Percentiles rank a stretch among this genome's conserved stretches.
These are phyloP conservation scores for Lathamus discolor DNA, from an alignment of 2,113 vertebrate species.

Conservation along the genomic window DNA sequence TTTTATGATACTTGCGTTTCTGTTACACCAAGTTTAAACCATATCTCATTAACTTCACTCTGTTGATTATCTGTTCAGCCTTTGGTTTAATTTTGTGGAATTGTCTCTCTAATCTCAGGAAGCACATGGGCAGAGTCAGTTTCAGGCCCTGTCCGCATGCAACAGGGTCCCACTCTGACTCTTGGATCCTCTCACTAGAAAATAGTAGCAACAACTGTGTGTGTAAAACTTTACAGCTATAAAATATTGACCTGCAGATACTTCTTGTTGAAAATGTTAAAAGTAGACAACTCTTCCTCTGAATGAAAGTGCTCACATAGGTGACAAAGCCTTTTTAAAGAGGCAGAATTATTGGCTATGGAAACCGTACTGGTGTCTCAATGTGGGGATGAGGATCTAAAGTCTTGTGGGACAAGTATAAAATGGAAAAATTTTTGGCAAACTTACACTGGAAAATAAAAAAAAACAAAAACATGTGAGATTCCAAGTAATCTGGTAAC, in stretches of 20 bases:
- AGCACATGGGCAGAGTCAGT: neutral
- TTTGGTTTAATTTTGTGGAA: neutral
- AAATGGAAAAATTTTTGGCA: neutral
- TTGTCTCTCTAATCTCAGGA: neutral
- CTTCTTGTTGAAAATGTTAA: neutral
- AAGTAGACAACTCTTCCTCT: neutral
- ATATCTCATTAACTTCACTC: neutral
- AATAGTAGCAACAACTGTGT: neutral
- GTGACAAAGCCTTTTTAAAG: neutral
- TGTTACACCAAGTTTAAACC: neutral
- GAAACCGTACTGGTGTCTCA: neutral
- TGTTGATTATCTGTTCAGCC: neutral
- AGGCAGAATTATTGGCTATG: neutral
- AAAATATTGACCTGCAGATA: neutral
- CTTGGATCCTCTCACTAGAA: neutral
- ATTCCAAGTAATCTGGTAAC: neutral
- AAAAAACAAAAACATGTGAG: neutral
- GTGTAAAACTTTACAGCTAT: neutral
- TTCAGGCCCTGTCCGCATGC: rapidly evolving
- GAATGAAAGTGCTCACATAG: neutral
- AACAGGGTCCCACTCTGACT: too few species aligned
- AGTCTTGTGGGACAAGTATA: neutral
- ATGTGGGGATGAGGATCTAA: neutral
- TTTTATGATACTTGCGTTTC: neutral
- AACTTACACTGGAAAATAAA: neutral